These are phyloP conservation scores for Hippoglossus stenolepis DNA, from an alignment of 2,113 vertebrate genomes.

Conservation along the genomic window DNA sequence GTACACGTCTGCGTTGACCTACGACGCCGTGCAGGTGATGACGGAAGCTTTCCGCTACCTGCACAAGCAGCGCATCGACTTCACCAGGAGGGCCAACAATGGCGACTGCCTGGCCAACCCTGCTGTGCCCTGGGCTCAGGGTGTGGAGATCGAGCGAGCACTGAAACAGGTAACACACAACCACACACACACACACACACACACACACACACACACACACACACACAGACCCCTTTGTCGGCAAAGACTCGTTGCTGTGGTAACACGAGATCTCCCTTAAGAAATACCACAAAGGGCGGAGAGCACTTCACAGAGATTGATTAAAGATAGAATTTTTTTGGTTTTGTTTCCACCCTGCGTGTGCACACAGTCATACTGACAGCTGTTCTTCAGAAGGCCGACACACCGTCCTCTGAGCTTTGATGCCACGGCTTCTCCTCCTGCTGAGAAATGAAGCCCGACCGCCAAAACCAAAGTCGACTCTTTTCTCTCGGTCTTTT, in stretches of 20 bases:
- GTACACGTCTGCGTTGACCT: constrained; percentile 98
- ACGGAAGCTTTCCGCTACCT: constrained; percentile 96
- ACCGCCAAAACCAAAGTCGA: not conserved
- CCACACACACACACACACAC: not conserved
- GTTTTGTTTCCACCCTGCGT: not conserved
- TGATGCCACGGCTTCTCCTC: constrained; percentile 20
- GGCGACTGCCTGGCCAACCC: constrained; percentile 99
- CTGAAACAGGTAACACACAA: constrained; percentile 89
- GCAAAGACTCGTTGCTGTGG: constrained; percentile 41
- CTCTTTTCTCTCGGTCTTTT: not conserved
- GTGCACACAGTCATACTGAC: not conserved
- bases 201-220: not conserved
- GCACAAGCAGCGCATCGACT: constrained; percentile 95
- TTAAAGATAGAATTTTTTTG: constrained; percentile 13
- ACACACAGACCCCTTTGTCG: not conserved
- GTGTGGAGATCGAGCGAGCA: constrained; percentile 96
- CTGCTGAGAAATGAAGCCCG: constrained; percentile 27
- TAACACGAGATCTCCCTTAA: constrained; percentile 39
- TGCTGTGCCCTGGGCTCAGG: constrained; percentile 97
- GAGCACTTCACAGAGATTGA: constrained; percentile 26
- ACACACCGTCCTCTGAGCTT: constrained; percentile 33
- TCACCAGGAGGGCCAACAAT: constrained; percentile 93
- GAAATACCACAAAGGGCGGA: constrained; percentile 18
- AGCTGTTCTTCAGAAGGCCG: constrained; percentile 21
- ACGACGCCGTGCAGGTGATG: constrained; percentile 98